Conservation (phyloP, 2,113 vertebrate species). For the Neolamprologus cancellatus region DNA sequence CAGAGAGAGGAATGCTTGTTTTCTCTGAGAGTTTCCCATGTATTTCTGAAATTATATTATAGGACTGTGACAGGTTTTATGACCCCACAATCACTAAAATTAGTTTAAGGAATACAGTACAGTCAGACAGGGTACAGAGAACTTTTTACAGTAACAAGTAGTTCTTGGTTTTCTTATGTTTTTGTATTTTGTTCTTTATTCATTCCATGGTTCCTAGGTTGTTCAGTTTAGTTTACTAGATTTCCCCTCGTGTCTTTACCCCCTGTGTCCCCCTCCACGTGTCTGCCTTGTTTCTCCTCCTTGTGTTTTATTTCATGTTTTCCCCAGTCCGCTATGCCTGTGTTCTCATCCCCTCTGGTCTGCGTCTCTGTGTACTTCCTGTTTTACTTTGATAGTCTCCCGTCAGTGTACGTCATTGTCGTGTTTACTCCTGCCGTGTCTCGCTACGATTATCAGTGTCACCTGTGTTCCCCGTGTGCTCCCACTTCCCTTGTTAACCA, state of each 20-base stretch:
- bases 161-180: background rate
- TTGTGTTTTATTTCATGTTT: background rate
- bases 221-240: background rate
- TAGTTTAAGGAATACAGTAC: background rate
- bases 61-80: conserved; percentile 5
- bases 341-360: background rate
- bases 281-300: background rate
- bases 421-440: background rate
- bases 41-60: conserved; percentile 31
- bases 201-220: background rate
- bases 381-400: background rate
- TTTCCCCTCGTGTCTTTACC: background rate
- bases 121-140: background rate
- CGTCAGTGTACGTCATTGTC: rapidly evolving
- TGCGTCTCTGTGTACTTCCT: background rate
- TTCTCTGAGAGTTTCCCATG: background rate
- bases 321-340: background rate
- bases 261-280: background rate
- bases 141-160: background rate
- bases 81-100: conserved; percentile 9
- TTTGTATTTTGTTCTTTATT: background rate
- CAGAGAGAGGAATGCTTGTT: conserved; percentile 34
- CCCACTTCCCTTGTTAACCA: background rate
- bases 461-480: background rate
- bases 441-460: rapidly evolving